Evolutionary conservation across 2,888 invertebrate species (phyloP).

Genomic region (Plagodis dolabraria): DNA sequence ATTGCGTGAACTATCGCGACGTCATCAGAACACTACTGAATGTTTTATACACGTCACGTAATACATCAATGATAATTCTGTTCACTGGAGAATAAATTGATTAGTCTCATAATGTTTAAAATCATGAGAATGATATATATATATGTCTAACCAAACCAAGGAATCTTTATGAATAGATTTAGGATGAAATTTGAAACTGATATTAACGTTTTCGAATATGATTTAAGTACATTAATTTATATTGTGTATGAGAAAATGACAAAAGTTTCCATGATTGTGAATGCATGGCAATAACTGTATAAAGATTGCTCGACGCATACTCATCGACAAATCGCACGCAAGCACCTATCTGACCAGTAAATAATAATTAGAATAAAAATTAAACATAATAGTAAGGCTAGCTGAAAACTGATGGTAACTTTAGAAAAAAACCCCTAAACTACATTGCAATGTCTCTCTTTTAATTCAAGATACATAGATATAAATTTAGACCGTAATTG

Average conservation of each 20-base stretch:
- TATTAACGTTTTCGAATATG: no score
- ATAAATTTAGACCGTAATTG: constrained; percentile 61
- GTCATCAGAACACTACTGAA: constrained; percentile 11
- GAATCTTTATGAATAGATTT: no score
- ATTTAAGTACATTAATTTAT: no score
- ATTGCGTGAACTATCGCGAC: constrained; percentile 18
- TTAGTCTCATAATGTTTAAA: no score
- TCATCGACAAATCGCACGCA: constrained; percentile 52
- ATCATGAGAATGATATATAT: no score
- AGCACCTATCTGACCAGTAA: constrained; percentile 67
- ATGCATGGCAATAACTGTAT: neutral
- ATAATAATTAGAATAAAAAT: constrained; percentile 61
- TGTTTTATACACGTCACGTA: constrained; percentile 18
- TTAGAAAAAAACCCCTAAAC: constrained; percentile 71
- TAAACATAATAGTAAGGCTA: constrained; percentile 73
- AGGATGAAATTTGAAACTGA: no score
- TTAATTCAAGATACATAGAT: constrained; percentile 41
- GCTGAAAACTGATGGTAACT: constrained; percentile 83
- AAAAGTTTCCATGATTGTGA: neutral
- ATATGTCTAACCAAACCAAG: no score
- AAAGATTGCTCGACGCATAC: neutral
- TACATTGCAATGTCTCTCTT: constrained; percentile 76
- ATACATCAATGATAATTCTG: constrained; percentile 8
- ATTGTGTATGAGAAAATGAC: no score
- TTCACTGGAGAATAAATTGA: neutral